A percentile compares a stretch with the other conserved stretches of the same genome.
Evolutionary conservation across 2,113 vertebrate genomes (phyloP).

Genomic region (Delphinus delphis): DNA sequence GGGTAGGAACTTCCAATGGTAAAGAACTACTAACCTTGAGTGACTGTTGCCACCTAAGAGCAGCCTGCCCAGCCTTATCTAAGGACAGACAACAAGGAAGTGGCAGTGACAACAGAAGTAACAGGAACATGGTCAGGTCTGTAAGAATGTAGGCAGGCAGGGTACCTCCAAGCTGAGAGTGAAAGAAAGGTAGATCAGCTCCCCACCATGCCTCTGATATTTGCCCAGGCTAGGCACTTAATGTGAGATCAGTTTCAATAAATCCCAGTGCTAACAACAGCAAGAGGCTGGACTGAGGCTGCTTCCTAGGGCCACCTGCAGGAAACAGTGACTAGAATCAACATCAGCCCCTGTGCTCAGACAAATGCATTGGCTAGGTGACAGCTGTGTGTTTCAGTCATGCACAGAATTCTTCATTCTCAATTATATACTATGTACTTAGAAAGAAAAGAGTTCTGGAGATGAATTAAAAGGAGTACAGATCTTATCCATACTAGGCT

Average conservation of each 20-base stretch:
- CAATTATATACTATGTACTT: not conserved
- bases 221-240: not conserved
- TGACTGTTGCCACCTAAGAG: too few species aligned
- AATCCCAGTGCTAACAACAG: not conserved
- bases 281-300: not conserved
- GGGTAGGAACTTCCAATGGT: too few species aligned
- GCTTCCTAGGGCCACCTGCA: not conserved
- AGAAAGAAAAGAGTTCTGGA: not conserved
- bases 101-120: too few species aligned
- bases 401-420: not conserved
- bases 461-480: not conserved
- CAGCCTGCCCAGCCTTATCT: too few species aligned
- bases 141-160: too few species aligned
- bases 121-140: too few species aligned
- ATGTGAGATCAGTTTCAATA: not conserved
- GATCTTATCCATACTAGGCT: not conserved
- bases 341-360: not conserved
- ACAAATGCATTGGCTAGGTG: not conserved
- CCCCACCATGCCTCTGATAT: fast-evolving
- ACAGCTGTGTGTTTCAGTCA: not conserved
- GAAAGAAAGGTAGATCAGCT: not conserved
- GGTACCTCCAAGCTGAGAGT: too few species aligned
- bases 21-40: too few species aligned
- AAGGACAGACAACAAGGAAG: too few species aligned
- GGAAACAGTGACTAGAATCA: not conserved